phyloP scores from a whole-genome alignment of 2,113 vertebrate genomes.

The Girardinichthys multiradiatus region DNA sequence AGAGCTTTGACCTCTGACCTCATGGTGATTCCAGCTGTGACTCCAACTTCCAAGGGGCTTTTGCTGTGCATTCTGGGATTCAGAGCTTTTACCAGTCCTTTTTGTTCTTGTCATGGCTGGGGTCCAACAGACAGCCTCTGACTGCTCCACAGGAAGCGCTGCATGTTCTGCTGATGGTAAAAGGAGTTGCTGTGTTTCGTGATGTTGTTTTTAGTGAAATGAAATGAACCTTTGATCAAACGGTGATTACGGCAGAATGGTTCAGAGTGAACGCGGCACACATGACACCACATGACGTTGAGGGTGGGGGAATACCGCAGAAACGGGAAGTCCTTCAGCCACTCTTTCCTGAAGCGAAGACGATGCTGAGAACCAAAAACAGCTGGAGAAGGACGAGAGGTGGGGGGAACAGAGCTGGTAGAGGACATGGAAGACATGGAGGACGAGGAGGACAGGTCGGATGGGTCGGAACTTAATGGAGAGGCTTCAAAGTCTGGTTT shows the following conservation, averaged over 20 bases:
- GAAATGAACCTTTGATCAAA: neutral
- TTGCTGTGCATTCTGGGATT: too few species aligned
- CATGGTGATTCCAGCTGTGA: too few species aligned
- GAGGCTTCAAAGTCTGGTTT: neutral
- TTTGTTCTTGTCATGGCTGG: too few species aligned
- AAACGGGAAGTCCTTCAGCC: conserved; percentile 18
- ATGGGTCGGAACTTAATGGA: neutral
- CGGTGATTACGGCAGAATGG: rapidly evolving
- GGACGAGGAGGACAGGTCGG: too few species aligned
- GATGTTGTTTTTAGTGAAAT: neutral
- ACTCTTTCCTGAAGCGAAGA: neutral
- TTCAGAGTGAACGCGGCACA: conserved; percentile 9
- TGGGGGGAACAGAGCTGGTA: neutral
- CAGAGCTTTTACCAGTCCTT: too few species aligned
- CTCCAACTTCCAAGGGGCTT: too few species aligned
- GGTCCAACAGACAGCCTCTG: too few species aligned
- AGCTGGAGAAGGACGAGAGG: too few species aligned
- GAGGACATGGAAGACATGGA: too few species aligned
- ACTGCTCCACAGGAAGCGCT: neutral
- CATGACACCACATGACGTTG: conserved; percentile 40
- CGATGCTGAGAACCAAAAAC: rapidly evolving
- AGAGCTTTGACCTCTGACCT: too few species aligned
- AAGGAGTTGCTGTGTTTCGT: neutral
- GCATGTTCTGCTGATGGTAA: neutral
- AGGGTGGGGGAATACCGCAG: neutral